Base-by-base conservation (phyloP, 2,888 invertebrate species). In the Mesorhabditis spiculigera region DNA sequence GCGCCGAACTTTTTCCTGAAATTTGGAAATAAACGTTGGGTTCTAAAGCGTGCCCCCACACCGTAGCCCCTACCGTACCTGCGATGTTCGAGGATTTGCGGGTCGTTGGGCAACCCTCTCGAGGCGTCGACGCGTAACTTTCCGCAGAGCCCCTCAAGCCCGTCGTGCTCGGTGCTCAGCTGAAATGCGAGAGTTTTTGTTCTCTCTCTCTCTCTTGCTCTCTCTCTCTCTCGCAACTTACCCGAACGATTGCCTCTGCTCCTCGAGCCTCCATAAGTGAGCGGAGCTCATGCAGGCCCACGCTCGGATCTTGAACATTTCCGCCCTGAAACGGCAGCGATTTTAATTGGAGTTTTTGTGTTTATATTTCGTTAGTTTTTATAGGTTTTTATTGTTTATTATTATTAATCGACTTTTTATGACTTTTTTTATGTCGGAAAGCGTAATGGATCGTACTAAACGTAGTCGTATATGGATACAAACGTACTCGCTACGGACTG, bases 231-330 rank as follows among this genome's bases (percentile, higher is more conserved):
- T 28, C 28, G 1, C n/a, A 67, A 74, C 78, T 69, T 87, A 97
- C 90, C 90, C 93, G 92, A 87, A 91, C 91, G 87, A 94, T 90
- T 85, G 94, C 96, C 89, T 98, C 97, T 86, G 91, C 91, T 86
- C 96, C 96, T 86, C 96, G 92, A 88, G 91, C 90, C 90, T 97
- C 96, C 97, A 98, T 98, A 89, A 98, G 91, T 90, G 95, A 94
- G 87, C 95, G 93, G 88, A 98, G 91, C 89, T 97, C 94, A 89
- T 92, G 93, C 87, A 97, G 91, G 88, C 93, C 91, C 68, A 75
- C 75, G 45, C 72, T 75, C 63, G 73, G 75, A 45, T 76, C 76
- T 69, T 70, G 28, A 1, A 50, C 71, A 50, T 50, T 10, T 61
- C 72, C 74, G 75, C 73, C 75, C 78, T 78, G 74, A 67, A 71